Percentiles rank a stretch among this genome's conserved stretches.
Evolutionary conservation across 2,113 vertebrate genomes (phyloP).

Genomic region (Mirounga angustirostris): DNA sequence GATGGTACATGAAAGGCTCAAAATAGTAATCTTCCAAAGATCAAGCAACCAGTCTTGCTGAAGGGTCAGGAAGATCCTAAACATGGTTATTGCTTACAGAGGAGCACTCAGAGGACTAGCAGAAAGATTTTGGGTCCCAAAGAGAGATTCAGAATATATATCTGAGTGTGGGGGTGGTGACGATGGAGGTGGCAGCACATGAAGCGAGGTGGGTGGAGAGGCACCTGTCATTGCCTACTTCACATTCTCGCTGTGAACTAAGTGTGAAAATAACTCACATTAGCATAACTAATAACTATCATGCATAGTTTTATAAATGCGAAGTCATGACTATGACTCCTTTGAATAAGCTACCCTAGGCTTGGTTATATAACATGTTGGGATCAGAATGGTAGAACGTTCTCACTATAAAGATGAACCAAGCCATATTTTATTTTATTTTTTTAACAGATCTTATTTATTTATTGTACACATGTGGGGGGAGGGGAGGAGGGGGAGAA

Average conservation of each 20-base stretch:
- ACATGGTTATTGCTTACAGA: slow-evolving; percentile 9
- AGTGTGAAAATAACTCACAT: slow-evolving; percentile 72
- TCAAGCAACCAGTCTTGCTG: not conserved
- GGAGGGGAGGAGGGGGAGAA: not conserved
- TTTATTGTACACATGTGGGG: not conserved
- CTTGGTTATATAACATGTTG: slow-evolving; percentile 62
- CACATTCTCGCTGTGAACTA: slow-evolving; percentile 53
- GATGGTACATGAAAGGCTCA: slow-evolving; percentile 16
- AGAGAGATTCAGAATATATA: not conserved
- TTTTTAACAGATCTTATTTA: not conserved
- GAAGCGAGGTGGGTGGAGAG: slow-evolving; percentile 49
- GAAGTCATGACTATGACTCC: slow-evolving; percentile 66
- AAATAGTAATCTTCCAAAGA: slow-evolving; percentile 30
- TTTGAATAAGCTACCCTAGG: slow-evolving; percentile 45
- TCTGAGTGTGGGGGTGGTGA: not conserved
- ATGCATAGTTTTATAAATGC: slow-evolving; percentile 62
- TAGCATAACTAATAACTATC: slow-evolving; percentile 71
- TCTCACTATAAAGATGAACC: slow-evolving; percentile 60
- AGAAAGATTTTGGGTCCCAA: not conserved
- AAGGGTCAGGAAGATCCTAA: slow-evolving; percentile 13
- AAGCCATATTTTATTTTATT: not conserved
- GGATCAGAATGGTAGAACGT: not conserved
- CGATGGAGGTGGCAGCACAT: slow-evolving; percentile 9
- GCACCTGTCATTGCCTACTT: slow-evolving; percentile 63
- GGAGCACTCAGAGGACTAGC: not conserved